Percentiles rank a stretch among this genome's conserved stretches.
Conservation (phyloP, 1,140 invertebrate species). For the Ceratoteleas bidentatus region DNA sequence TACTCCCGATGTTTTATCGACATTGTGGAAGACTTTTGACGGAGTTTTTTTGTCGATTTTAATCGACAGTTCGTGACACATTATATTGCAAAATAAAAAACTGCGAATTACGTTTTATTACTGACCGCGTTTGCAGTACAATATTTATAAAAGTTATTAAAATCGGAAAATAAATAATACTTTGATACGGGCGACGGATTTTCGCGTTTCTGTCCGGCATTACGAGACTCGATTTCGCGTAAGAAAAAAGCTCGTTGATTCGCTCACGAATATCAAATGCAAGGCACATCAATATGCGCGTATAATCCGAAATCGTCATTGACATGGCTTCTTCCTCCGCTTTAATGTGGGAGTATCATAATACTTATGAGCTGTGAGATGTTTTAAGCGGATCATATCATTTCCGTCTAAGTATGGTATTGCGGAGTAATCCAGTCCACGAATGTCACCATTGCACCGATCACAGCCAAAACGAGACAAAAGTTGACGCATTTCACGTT, state of each 20-base stretch:
- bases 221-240: conserved; percentile 27
- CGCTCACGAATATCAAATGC: conserved; percentile 65
- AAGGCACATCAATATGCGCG: conserved; percentile 73
- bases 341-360: conserved; percentile 75
- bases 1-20: no score
- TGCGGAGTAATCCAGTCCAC: conserved; percentile 63
- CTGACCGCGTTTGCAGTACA: no score
- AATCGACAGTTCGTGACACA: no score
- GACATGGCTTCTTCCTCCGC: conserved; percentile 73
- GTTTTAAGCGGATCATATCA: conserved; percentile 79
- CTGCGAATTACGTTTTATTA: no score
- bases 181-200: neutral
- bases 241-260: conserved; percentile 42
- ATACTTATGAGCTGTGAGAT: conserved; percentile 75
- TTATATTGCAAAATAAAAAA: no score
- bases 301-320: conserved; percentile 71
- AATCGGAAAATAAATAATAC: no score
- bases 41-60: no score
- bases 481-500: conserved; percentile 9
- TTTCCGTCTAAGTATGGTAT: conserved; percentile 70
- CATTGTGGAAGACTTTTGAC: neutral
- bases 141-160: no score
- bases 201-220: conserved; percentile 14
- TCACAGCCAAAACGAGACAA: conserved; percentile 10
- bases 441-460: conserved; percentile 37